Base-by-base conservation (phyloP, 2,797 vertebrate genomes). In the Onychomys torridus region DNA sequence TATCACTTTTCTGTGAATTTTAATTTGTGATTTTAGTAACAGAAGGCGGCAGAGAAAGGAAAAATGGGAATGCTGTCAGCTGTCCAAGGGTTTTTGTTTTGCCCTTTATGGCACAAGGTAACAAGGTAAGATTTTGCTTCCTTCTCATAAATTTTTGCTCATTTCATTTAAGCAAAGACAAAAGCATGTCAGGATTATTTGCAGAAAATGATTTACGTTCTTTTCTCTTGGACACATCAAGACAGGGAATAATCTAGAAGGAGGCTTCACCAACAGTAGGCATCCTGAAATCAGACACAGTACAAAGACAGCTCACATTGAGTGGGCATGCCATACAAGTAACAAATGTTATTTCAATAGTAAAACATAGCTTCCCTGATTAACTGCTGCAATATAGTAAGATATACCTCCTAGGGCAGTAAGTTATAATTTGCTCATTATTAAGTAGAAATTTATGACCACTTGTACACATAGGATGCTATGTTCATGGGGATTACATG, bases 251-350 rank as follows among this genome's bases (percentile, higher is more conserved):
- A 1, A 27, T 92, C 2, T 19, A 95, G 1, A 90, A 21, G 75
- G 2, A 63, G 3, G 5, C 0, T 76, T 1, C 2, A 32, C 12
- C 49, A 43, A 40, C 1, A 61, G 7, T 12, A 4, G 11, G 16
- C 23, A 16, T 43, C 37, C 40, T 43, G 23, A 75, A 75, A 75
- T 43, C 5, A 40, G 13, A 2, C 0, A 6, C 10, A 79, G 3
- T 13, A 5, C 1, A 85, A 9, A 85, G 40, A 17, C 16, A 1
- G 1, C 2, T 69, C 12, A 65, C 40, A 86, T 79, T 92, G 19
- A 40, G 52, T 40, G 32, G 43, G 16, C 6, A 3, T 32, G 25
- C 7, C 6, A 16, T 11, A n/a, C 2, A 69, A 69, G 32, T n/a
- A 69, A n/a, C 14, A 8, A 69, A 43, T 59, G 34, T 88, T 43